Evolutionary conservation across 2,888 invertebrate genomes (phyloP).

Genomic region (Protophormia terraenovae): DNA sequence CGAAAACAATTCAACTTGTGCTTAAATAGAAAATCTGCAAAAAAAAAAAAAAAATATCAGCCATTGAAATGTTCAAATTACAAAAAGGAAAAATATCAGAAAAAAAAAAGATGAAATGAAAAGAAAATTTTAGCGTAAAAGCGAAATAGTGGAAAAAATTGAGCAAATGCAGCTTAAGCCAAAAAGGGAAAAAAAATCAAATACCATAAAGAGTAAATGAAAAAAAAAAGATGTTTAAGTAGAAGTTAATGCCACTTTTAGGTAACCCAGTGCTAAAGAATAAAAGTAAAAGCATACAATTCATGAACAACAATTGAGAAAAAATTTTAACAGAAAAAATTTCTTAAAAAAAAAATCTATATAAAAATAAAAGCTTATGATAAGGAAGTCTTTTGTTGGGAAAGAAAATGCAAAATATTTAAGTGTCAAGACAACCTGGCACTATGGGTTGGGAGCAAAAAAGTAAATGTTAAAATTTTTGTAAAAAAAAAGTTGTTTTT

Average conservation of each 20-base stretch:
- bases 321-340: not conserved
- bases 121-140: slow-evolving; percentile 24
- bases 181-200: slow-evolving; percentile 4
- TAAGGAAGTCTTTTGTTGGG: slow-evolving; percentile 26
- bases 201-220: slow-evolving; percentile 8
- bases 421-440: not conserved
- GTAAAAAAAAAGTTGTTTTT: too few species aligned
- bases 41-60: slow-evolving; percentile 24
- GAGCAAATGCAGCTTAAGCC: slow-evolving; percentile 28
- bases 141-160: slow-evolving; percentile 14
- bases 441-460: not conserved
- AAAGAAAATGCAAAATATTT: slow-evolving; percentile 23
- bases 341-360: not conserved
- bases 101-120: slow-evolving; percentile 6
- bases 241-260: slow-evolving; percentile 50
- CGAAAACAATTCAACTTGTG: not conserved
- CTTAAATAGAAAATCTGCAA: slow-evolving; percentile 22
- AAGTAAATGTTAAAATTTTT: too few species aligned
- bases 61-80: slow-evolving; percentile 35
- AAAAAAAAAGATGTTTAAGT: slow-evolving; percentile 33
- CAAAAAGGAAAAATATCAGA: not conserved
- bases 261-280: slow-evolving; percentile 19
- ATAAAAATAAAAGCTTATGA: slow-evolving; percentile 32
- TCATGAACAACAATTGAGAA: slow-evolving; percentile 4
- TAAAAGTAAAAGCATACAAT: slow-evolving; percentile 8